phyloP scores from a whole-genome alignment of 1,140 invertebrate genomes.

The Brevipalpus yothersi region DNA sequence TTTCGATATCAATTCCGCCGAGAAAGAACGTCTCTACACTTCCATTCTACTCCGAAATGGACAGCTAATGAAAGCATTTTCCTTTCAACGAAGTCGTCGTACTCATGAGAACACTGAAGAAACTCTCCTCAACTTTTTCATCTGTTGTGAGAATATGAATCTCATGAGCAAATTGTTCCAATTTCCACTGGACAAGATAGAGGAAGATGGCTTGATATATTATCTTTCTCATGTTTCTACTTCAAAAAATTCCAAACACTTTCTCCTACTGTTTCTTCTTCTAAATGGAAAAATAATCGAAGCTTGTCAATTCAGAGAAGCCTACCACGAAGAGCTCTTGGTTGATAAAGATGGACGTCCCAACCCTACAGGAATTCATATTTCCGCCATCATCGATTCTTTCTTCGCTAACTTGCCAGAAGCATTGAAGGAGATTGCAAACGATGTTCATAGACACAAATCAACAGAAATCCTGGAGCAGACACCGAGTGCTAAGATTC shows the following conservation, averaged over 20 bases:
- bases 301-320: constrained; percentile 19
- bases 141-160: constrained; percentile 21
- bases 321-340: too few relatives aligned
- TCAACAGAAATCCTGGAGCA: too few relatives aligned
- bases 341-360: too few relatives aligned
- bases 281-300: constrained; percentile 21
- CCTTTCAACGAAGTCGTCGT: constrained; percentile 23
- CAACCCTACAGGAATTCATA: too few relatives aligned
- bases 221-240: constrained; percentile 25
- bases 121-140: constrained; percentile 22
- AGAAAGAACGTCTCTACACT: constrained; percentile 26
- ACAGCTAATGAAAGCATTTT: constrained; percentile 26
- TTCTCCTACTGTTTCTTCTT: constrained; percentile 25
- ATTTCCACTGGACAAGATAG: constrained; percentile 24
- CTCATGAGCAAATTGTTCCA: constrained; percentile 26
- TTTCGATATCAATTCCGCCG: constrained; percentile 21
- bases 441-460: too few relatives aligned
- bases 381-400: too few relatives aligned
- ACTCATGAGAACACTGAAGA: constrained; percentile 18
- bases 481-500: too few relatives aligned
- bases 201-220: constrained; percentile 27
- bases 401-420: too few relatives aligned
- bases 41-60: constrained; percentile 30
- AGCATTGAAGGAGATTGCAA: too few relatives aligned
- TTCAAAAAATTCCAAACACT: constrained; percentile 22